Evolutionary conservation across 2,797 vertebrate genomes (phyloP).

Genomic region (Cuniculus paca): DNA sequence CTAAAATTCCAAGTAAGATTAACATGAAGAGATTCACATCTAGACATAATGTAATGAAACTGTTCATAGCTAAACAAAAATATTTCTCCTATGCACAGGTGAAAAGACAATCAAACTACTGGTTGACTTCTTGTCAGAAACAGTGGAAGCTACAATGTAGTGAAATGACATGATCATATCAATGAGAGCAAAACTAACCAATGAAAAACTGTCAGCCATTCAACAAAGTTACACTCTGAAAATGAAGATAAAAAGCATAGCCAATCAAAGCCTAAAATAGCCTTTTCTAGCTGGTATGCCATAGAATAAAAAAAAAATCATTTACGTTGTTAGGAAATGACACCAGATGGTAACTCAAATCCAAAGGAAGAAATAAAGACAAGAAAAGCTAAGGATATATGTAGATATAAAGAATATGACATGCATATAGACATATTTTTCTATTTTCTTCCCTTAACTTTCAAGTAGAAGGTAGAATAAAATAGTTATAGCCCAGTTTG

Average conservation of each 20-base stretch:
- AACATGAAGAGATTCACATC: neutral
- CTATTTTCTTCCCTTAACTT: neutral
- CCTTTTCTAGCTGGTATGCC: neutral
- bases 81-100: neutral
- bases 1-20: neutral
- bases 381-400: neutral
- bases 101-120: neutral
- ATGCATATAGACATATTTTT: neutral
- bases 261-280: neutral
- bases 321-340: neutral
- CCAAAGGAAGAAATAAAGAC: neutral
- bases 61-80: neutral
- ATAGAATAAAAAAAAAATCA: neutral
- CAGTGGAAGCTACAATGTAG: neutral
- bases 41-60: neutral
- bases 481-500: neutral
- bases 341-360: slow-evolving; percentile 31
- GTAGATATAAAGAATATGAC: neutral
- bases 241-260: neutral
- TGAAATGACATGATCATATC: neutral
- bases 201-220: neutral
- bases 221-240: neutral
- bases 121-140: neutral
- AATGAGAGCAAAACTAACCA: neutral
- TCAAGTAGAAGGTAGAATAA: neutral